Base-by-base conservation (phyloP, 2,113 vertebrate species). In the Chloropsis cyanopogon region DNA sequence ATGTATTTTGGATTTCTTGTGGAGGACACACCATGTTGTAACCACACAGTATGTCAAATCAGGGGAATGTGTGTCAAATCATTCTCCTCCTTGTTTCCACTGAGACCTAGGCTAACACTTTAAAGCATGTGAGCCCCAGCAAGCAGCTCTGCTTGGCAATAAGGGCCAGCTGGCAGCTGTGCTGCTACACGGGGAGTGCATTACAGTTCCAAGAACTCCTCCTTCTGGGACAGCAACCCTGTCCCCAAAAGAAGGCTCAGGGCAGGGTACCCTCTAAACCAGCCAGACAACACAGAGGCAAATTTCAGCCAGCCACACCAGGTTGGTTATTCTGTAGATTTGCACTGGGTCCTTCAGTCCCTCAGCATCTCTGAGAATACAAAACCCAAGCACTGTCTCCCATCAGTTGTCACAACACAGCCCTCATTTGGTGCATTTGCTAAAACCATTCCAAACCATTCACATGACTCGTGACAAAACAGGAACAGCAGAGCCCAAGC, bases 121-220 rank as follows among this genome's bases (percentile, higher is more conserved):
- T 4, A 41, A 68, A 64, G 22, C 59, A 9, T 8, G 11, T 15
- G 23, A 46, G 52, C 46, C 22, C 9, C 42, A 70, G 39, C 44
- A 72, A 24, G 41, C 39, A 42, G 24, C 14, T 31, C 41, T 72
- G 57, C 57, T 72, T 28, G 33, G 20, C 68, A 44, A 1, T 2
- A 28, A n/a, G 17, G 29, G 15, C 60, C 88, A 71, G 61, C 52
- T 61, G 78, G 56, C 64, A 69, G 59, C 18, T 5, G 42, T 61
- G 42, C 54, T 50, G 21, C n/a, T 54, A 35, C n/a, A 28, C 1
- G 0, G 0, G 39, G 23, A 25, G 3, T 31, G 13, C 9, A 3
- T 49, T 28, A 50, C 33, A 42, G 54, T 25, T 82, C 39, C 35
- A 52, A 35, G 22, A 52, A 24, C 12, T 26, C 17, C 19, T 79